Evolutionary conservation across 2,888 invertebrate species (phyloP).

Genomic region (Phalera bucephala): DNA sequence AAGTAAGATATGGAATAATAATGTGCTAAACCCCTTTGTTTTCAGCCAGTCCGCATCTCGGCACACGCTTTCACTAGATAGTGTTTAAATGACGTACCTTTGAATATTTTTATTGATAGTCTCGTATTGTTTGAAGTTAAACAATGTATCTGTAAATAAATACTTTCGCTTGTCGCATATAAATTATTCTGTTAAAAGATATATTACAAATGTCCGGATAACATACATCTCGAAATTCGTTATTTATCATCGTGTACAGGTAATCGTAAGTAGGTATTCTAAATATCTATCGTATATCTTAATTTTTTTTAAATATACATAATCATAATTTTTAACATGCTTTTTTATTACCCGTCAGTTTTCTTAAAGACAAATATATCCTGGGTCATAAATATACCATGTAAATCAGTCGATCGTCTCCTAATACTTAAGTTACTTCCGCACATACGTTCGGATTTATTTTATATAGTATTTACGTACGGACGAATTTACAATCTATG

Average conservation of each 20-base stretch:
- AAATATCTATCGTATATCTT: slow-evolving; percentile 65
- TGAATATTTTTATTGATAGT: slow-evolving; percentile 48
- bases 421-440: too few species aligned
- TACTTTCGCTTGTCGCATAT: slow-evolving; percentile 46
- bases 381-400: too few species aligned
- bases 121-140: slow-evolving; percentile 46
- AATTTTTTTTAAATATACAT: slow-evolving; percentile 80
- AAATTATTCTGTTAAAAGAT: slow-evolving; percentile 52
- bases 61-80: slow-evolving; percentile 33
- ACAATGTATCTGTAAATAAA: slow-evolving; percentile 62
- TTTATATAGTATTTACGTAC: too few species aligned
- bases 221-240: slow-evolving; percentile 54
- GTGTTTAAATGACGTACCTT: slow-evolving; percentile 57
- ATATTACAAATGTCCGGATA: slow-evolving; percentile 58
- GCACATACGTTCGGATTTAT: too few species aligned
- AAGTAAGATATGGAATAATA: too few species aligned
- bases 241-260: slow-evolving; percentile 77
- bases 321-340: slow-evolving; percentile 70
- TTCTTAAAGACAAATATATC: too few species aligned
- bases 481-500: too few species aligned
- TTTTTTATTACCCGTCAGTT: too few species aligned
- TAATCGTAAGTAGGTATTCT: slow-evolving; percentile 77
- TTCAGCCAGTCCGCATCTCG: too few species aligned
- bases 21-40: too few species aligned
- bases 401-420: too few species aligned